These are phyloP conservation scores for Paratrypauchen microcephalus DNA, from an alignment of 2,797 vertebrate species.

Conservation along the genomic window DNA sequence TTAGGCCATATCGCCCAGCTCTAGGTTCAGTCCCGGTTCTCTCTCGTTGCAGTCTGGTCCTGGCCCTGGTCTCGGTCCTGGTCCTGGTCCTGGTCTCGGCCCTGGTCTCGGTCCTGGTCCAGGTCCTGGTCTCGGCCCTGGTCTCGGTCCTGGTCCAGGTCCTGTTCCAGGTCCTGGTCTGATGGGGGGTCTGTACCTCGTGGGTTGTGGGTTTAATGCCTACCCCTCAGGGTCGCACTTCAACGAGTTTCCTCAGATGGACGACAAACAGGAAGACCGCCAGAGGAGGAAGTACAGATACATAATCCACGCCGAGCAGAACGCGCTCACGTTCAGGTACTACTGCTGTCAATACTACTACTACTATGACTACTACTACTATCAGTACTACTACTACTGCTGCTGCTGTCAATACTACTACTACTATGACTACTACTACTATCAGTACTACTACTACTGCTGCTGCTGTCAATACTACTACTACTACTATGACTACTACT, in stretches of 20 bases:
- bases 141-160: not conserved
- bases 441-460: not conserved
- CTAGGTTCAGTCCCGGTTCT: too few relatives aligned
- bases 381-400: not conserved
- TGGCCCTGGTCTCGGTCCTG: too few relatives aligned
- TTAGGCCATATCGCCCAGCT: too few relatives aligned
- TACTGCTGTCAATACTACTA: too few relatives aligned
- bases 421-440: not conserved
- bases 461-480: too few relatives aligned
- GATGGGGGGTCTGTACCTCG: slow-evolving; percentile 83
- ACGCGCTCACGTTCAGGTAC: slow-evolving; percentile 93
- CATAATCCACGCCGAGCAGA: slow-evolving; percentile 95
- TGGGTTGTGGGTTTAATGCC: slow-evolving; percentile 94
- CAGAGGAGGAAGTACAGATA: slow-evolving; percentile 92
- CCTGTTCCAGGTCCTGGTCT: not conserved
- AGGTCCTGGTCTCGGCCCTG: too few relatives aligned
- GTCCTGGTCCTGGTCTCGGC: too few relatives aligned
- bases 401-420: not conserved
- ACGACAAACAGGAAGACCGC: slow-evolving; percentile 88
- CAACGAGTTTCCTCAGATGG: slow-evolving; percentile 93
- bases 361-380: too few relatives aligned
- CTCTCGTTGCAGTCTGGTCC: too few relatives aligned
- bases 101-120: too few relatives aligned
- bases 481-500: too few relatives aligned
- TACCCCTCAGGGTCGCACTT: slow-evolving; percentile 92